Percentiles rank a stretch among this genome's conserved stretches.
Evolutionary conservation across 2,797 vertebrate genomes (phyloP).

Genomic region (Tympanoctomys barrerae): DNA sequence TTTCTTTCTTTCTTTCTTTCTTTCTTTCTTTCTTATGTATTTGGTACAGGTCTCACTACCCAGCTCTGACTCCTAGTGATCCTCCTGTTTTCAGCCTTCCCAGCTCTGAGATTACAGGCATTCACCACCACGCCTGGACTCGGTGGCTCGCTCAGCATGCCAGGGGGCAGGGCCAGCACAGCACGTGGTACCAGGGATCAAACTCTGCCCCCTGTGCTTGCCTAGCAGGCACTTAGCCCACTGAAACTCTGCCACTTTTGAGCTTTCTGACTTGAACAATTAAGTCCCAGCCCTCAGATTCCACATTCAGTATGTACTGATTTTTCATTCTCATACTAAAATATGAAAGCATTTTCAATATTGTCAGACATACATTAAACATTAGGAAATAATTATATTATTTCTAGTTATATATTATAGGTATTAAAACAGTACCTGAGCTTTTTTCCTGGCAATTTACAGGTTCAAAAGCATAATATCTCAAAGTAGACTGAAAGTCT

Average conservation of each 20-base stretch:
- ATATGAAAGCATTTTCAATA: neutral
- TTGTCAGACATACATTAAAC: neutral
- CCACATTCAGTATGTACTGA: neutral
- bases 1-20: too few species aligned
- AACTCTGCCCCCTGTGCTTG: too few species aligned
- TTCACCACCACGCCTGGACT: too few species aligned
- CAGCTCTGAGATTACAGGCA: too few species aligned
- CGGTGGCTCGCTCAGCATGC: too few species aligned
- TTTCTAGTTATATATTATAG: neutral
- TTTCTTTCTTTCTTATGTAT: too few species aligned
- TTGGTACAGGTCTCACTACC: neutral
- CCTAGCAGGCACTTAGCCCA: too few species aligned
- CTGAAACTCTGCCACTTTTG: too few species aligned
- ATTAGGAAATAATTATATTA: neutral
- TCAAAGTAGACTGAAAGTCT: neutral
- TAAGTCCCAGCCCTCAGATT: neutral
- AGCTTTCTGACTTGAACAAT: neutral
- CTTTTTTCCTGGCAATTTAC: neutral
- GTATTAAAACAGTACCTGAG: neutral
- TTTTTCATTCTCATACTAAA: conserved; percentile 6
- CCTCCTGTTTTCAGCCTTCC: too few species aligned
- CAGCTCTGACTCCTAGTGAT: too few species aligned
- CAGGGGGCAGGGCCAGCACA: too few species aligned
- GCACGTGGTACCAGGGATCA: too few species aligned
- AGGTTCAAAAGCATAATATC: neutral